phyloP scores from a whole-genome alignment of 1,140 invertebrate species.

The Camponotus pennsylvanicus region DNA sequence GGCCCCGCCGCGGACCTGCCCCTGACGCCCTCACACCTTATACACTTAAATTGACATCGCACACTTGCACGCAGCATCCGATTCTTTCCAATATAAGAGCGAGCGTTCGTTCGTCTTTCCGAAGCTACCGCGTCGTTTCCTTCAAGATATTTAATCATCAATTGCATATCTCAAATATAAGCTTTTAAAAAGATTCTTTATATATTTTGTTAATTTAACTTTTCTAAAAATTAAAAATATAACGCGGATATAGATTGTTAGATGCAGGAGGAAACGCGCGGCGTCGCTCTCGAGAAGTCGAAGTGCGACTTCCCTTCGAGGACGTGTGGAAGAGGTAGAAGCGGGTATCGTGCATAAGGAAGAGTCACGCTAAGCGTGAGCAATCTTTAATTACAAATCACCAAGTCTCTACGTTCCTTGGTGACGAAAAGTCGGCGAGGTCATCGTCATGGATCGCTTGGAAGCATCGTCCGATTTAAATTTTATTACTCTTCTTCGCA shows the following conservation, averaged over 20 bases:
- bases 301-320: conserved; percentile 29
- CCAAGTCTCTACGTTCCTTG: conserved; percentile 75
- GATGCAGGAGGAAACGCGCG: conserved; percentile 29
- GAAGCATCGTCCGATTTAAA: conserved; percentile 45
- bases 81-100: conserved; percentile 77
- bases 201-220: neutral
- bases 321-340: conserved; percentile 61
- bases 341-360: conserved; percentile 79
- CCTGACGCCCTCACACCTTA: conserved; percentile 81
- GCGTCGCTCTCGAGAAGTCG: conserved; percentile 58
- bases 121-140: conserved; percentile 31
- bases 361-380: conserved; percentile 71
- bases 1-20: conserved; percentile 82
- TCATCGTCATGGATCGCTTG: conserved; percentile 36
- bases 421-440: conserved; percentile 54
- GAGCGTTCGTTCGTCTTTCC: conserved; percentile 73
- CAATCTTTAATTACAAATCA: conserved; percentile 67
- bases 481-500: conserved; percentile 34
- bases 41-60: conserved; percentile 81
- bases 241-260: neutral
- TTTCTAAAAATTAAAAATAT: neutral
- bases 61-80: conserved; percentile 77
- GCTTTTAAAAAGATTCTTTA: neutral
- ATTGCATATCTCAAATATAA: neutral
- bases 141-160: conserved; percentile 44